phyloP scores from a whole-genome alignment of 2,113 vertebrate species.

The Phyllopteryx taeniolatus region DNA sequence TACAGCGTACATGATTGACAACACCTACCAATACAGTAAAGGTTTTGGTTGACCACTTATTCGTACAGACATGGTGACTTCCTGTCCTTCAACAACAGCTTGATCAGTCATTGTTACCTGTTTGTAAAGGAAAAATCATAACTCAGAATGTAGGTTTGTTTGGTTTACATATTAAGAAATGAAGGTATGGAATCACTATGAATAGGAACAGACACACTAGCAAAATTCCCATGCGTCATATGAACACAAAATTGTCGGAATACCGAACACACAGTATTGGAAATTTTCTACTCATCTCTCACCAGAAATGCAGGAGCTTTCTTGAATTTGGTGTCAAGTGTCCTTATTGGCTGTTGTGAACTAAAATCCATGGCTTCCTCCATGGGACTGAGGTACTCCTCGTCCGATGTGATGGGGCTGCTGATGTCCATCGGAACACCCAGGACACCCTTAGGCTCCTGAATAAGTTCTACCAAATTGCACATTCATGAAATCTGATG shows the following conservation, averaged over 20 bases:
- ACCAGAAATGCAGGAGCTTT: constrained; percentile 92
- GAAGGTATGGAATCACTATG: too few species aligned
- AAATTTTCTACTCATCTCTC: constrained; percentile 21
- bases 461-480: constrained; percentile 53
- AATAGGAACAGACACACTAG: too few species aligned
- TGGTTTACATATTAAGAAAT: neutral
- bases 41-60: constrained; percentile 92
- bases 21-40: constrained; percentile 92
- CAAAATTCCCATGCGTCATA: too few species aligned
- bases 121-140: constrained; percentile 18
- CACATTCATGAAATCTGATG: neutral
- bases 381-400: constrained; percentile 94
- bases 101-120: constrained; percentile 86
- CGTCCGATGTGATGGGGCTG: constrained; percentile 96
- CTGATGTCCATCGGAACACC: constrained; percentile 76
- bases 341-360: constrained; percentile 53
- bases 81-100: constrained; percentile 87
- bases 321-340: constrained; percentile 79
- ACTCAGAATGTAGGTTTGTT: neutral
- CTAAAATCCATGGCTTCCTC: constrained; percentile 87
- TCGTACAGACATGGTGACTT: constrained; percentile 85
- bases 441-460: constrained; percentile 67
- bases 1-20: neutral
- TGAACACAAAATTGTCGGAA: neutral
- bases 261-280: neutral